These are phyloP conservation scores for Campoletis raptor DNA, from an alignment of 2,888 invertebrate genomes.

Conservation along the genomic window DNA sequence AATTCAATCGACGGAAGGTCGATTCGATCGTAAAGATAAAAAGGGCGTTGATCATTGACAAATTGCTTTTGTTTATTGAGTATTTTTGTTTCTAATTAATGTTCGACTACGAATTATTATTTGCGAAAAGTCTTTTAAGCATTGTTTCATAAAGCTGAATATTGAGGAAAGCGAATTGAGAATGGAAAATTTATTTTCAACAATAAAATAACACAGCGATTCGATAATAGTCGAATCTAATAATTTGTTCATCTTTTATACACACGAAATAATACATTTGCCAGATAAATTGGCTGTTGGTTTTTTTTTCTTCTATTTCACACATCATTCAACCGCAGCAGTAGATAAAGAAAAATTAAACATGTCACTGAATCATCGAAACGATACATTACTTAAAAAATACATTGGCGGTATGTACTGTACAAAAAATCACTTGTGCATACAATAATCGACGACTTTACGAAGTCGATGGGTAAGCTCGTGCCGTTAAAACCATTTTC, in stretches of 20 bases:
- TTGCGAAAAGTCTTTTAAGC: not conserved
- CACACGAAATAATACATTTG: slow-evolving; percentile 49
- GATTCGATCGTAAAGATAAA: not conserved
- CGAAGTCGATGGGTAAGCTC: slow-evolving; percentile 28
- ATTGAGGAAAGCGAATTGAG: slow-evolving; percentile 13
- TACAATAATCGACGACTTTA: slow-evolving; percentile 12
- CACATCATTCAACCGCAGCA: slow-evolving; percentile 20
- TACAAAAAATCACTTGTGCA: slow-evolving; percentile 49
- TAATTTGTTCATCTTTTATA: slow-evolving; percentile 25
- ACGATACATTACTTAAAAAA: slow-evolving; percentile 61
- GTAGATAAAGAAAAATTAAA: slow-evolving; percentile 26
- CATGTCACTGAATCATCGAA: slow-evolving; percentile 31
- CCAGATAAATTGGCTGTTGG: slow-evolving; percentile 37
- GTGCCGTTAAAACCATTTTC: slow-evolving; percentile 47
- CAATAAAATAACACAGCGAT: slow-evolving; percentile 28
- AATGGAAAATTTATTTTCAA: slow-evolving; percentile 54
- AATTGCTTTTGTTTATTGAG: not conserved
- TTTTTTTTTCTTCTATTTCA: slow-evolving; percentile 1
- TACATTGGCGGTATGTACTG: slow-evolving; percentile 66
- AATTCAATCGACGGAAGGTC: not conserved
- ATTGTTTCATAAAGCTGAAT: slow-evolving; percentile 1
- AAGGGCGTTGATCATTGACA: not conserved
- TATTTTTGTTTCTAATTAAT: not conserved
- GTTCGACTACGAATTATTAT: not conserved
- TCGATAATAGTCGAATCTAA: slow-evolving; percentile 13